phyloP scores from a whole-genome alignment of 2,797 vertebrate genomes.

The Valencia hispanica region DNA sequence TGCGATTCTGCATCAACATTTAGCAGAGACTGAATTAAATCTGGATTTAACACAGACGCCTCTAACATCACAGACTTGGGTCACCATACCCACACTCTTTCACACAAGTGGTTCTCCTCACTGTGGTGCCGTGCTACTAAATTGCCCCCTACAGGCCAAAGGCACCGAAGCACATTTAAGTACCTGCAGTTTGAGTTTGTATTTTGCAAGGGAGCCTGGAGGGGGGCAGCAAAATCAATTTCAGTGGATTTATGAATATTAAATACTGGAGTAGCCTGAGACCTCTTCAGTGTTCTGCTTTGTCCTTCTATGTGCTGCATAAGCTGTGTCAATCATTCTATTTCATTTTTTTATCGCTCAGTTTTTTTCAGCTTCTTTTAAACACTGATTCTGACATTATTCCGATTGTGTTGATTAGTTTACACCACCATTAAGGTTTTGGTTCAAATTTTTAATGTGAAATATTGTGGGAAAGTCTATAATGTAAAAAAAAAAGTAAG shows the following conservation, averaged over 20 bases:
- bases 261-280: constrained; percentile 41
- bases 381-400: constrained; percentile 5
- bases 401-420: neutral
- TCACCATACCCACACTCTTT: constrained; percentile 5
- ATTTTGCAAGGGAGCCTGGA: constrained; percentile 30
- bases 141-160: constrained; percentile 79
- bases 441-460: neutral
- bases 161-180: constrained; percentile 39
- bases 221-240: constrained; percentile 33
- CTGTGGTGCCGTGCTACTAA: constrained; percentile 64
- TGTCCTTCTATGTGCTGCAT: constrained; percentile 51
- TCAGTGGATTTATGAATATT: constrained; percentile 59
- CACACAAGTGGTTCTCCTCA: neutral
- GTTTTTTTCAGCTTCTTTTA: constrained; percentile 27
- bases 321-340: constrained; percentile 47
- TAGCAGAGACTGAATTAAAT: constrained; percentile 38
- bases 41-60: constrained; percentile 27
- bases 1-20: constrained; percentile 25
- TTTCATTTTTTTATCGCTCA: constrained; percentile 45
- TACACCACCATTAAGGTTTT: neutral
- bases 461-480: neutral
- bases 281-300: constrained; percentile 16
- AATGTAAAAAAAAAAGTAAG: neutral
- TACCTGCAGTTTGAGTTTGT: constrained; percentile 37
- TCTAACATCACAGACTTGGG: neutral